Evolutionary conservation across 2,888 invertebrate genomes (phyloP).

Genomic region (Tipula helvola): DNA sequence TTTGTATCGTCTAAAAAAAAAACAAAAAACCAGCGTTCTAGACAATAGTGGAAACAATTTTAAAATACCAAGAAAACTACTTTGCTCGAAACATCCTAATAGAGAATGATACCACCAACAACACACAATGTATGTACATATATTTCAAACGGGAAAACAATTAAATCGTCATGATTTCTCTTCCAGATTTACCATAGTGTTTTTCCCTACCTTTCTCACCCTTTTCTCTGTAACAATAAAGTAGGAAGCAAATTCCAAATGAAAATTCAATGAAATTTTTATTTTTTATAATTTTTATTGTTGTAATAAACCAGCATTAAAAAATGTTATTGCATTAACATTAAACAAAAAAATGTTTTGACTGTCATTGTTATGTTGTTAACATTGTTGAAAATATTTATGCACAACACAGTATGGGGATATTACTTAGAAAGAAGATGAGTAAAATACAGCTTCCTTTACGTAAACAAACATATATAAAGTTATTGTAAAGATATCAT

Average conservation of each 20-base stretch:
- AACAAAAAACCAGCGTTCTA: background rate
- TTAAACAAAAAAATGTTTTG: background rate
- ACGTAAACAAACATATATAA: background rate
- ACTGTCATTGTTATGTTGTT: background rate
- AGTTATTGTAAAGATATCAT: background rate
- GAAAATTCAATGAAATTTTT: background rate
- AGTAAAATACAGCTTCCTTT: background rate
- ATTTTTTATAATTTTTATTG: background rate
- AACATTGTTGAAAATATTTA: background rate
- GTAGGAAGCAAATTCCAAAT: background rate
- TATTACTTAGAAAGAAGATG: background rate
- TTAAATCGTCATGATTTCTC: background rate
- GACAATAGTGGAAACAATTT: background rate
- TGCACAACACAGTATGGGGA: background rate
- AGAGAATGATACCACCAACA: background rate
- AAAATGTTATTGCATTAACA: background rate
- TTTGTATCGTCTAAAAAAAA: background rate
- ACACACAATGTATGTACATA: background rate
- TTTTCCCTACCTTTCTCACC: background rate
- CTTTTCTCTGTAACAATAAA: background rate
- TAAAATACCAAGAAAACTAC: background rate
- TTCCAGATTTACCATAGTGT: background rate
- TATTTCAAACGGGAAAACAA: background rate
- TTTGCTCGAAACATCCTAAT: background rate
- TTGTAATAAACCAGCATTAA: background rate